Evolutionary conservation across 2,113 vertebrate genomes (phyloP).

Genomic region (Delphinus delphis): DNA sequence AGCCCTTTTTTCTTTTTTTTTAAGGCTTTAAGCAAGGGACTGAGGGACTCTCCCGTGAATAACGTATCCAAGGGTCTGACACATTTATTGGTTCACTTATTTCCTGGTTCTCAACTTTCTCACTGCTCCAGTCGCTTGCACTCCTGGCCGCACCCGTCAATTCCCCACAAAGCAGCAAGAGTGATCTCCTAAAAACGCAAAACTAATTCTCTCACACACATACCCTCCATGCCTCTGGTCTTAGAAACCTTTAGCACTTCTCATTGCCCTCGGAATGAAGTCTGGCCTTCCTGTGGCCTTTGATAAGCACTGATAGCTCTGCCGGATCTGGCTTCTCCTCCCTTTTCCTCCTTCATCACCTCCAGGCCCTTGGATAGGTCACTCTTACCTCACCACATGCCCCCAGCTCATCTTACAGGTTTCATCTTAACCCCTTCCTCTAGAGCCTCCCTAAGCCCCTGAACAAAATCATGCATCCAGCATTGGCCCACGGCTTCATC

Average conservation of each 20-base stretch:
- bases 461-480: background rate
- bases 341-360: background rate
- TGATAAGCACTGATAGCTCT: background rate
- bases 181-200: background rate
- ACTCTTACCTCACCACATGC: background rate
- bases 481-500: too few relatives aligned
- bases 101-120: constrained; percentile 39
- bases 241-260: background rate
- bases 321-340: background rate
- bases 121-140: background rate
- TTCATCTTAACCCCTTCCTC: background rate
- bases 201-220: background rate
- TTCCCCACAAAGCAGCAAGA: background rate
- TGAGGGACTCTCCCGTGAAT: background rate
- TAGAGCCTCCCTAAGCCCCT: background rate
- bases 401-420: background rate
- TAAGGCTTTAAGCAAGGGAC: background rate
- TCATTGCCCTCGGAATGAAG: background rate
- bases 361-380: background rate
- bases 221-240: background rate
- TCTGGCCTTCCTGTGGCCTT: background rate
- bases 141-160: background rate
- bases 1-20: background rate
- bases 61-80: constrained; percentile 28
- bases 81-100: constrained; percentile 48